Evolutionary conservation across 2,888 invertebrate species (phyloP), one percentile per base, ranked within the genome.

Genomic region (Rotaria magnacalcarata): DNA sequence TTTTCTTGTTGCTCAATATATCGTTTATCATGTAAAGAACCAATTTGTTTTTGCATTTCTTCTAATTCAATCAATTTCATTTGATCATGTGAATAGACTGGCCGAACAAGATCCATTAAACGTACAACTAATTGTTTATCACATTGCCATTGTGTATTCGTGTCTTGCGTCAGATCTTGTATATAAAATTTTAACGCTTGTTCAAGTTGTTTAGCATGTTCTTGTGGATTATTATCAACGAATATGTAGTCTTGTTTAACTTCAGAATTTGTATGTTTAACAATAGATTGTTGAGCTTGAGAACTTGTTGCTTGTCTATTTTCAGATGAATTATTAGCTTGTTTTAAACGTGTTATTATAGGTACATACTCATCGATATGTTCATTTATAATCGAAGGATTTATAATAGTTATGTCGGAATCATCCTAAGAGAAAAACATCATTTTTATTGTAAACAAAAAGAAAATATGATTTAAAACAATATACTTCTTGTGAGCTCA

Each of bases 301-400:
- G 10, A 8, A 16, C 2, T 34, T 67, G 34, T 16, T 34, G 16
- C n/a, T 67, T 67, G 67, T 67, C 67, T 67, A 67, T 67, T 67
- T 67, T 67, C 67, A 67, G 67, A 67, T 34, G 67, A 67, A 67
- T 34, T 34, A 67, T 67, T 34, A 67, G 67, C 67, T 67, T 67
- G 67, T 67, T n/a, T 67, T 16, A 67, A 67, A 34, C 67, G 67
- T 67, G 67, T n/a, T 67, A 67, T 67, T 27, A 67, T 67, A 34
- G 67, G 67, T 67, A 67, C 67, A n/a, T 54, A 54, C 54, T 54
- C 54, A 54, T 34, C 27, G 27, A 27, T 27, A 67, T 67, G 67
- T n/a, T 24, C 24, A n/a, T 58, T 2, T 6, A 67, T 5, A n/a
- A 67, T 67, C 14, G 67, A 67, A 67, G n/a, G 27, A 67, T n/a